Evolutionary conservation across 2,888 invertebrate genomes (phyloP), one percentile per base, ranked within the genome.

Genomic region (Herminia tarsipennalis): DNA sequence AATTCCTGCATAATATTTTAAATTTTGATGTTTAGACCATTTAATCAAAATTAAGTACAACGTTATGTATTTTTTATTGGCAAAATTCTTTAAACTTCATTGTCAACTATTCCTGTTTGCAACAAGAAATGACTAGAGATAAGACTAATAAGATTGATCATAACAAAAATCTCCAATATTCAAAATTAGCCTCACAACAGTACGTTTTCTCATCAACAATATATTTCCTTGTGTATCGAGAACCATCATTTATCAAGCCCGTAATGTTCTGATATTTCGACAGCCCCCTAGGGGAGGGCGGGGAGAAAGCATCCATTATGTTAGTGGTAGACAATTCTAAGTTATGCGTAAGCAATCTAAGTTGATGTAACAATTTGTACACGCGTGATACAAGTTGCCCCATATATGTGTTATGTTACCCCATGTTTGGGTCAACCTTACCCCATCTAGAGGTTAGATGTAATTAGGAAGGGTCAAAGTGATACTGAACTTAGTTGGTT

Each of bases 341-440:
- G 63, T 71, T 68, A 66, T 67, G 65, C 66, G 68, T 71, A 64
- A 59, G 61, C 54, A 67, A 65, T 70, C 59, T 67, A 69, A 65
- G 55, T 69, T 69, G 44, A 47, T 36, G 58, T 56, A 47, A 55
- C 57, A 67, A 63, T 64, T 66, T 57, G 50, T 60, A 38, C 30
- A 48, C 29, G 10, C 21, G 30, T 29, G 40, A 30, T 34, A 33
- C 4, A 28, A 29, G 22, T 33, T 27, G 25, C 25, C 3, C 29
- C 14, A 5, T 29, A 12, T 14, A 24, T 13, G 24, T 24, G n/a
- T 18, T 14, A n/a, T 28, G 34, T 41, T 41, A 12, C n/a, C 10
- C 18, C 20, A 5, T 37, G n/a, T 24, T 12, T 14, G 27, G 3
- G 12, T 12, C n/a, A 16, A 28, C 14, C 8, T 28, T 28, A 6